Evolutionary conservation across 1,140 invertebrate genomes (phyloP), one percentile per base, ranked within the genome.

Genomic region (Diachasmimorpha longicaudata): DNA sequence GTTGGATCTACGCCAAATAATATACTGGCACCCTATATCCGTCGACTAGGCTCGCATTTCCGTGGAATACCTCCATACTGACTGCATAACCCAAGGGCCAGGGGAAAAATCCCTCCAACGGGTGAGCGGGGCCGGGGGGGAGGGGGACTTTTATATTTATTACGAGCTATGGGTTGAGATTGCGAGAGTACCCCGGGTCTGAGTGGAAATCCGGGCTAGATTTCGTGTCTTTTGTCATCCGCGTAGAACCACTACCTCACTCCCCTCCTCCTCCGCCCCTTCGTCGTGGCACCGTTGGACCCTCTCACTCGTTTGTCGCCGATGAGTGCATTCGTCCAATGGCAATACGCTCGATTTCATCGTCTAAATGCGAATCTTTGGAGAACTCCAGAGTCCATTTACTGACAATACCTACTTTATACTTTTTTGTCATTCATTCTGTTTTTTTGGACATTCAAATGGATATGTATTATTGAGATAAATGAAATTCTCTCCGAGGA

Each of bases 1-100:
- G 77, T 83, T 85, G 84, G 84, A 86, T 77, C 73, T 75, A 77
- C 80, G 85, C 85, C 85, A 86, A 86, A 86, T 85, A 85, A 86
- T 85, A 85, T 85, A 86, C 85, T 78, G 82, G 82, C 82, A 77
- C 77, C 81, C 83, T 80, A 72, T 75, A 72, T 74, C 69, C 63
- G 23, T 72, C 69, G 36, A 73, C 74, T 75, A 75, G 70, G 46
- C 63, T 72, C 71, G 44, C 44, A 74, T 71, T 72, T 66, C 31
- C 42, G 21, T 55, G 19, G 39, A 37, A 48, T 52, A 1, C 73
- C 67, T 81, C 44, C 36, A 74, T 42, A 70, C 66, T 44, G 44
- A 37, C 76, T 48, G 37, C 9, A 39, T 48, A 14, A 44, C 37
- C 44, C 13, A 36, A 55, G 44, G 66, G 74, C 58, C 31, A 68